Percentiles rank a stretch among this genome's conserved stretches.
Evolutionary conservation across 2,888 invertebrate genomes (phyloP).

Genomic region (Oeneis ivallda): DNA sequence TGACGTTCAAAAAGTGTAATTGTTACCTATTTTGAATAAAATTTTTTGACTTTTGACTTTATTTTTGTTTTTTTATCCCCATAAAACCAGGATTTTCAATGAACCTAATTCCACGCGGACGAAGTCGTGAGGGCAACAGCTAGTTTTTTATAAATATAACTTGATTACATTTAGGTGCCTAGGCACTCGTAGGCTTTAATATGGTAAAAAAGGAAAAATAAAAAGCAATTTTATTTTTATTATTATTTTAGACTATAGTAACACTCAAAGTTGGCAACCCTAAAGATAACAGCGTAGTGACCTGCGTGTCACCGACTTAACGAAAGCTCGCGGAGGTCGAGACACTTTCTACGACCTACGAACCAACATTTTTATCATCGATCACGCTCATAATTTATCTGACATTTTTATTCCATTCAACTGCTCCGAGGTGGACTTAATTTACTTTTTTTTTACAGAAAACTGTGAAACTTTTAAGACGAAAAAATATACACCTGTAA

Average conservation of each 20-base stretch:
- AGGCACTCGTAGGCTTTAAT: too few relatives aligned
- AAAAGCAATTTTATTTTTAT: too few relatives aligned
- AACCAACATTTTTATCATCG: slow-evolving; percentile 77
- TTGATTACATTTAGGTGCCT: too few relatives aligned
- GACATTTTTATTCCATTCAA: slow-evolving; percentile 74
- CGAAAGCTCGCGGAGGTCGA: slow-evolving; percentile 72
- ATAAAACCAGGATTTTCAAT: too few relatives aligned
- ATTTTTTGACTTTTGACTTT: too few relatives aligned
- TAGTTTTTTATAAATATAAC: too few relatives aligned
- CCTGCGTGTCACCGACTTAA: slow-evolving; percentile 73
- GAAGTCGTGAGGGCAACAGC: too few relatives aligned
- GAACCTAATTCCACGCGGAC: too few relatives aligned
- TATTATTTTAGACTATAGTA: not conserved
- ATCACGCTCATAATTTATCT: slow-evolving; percentile 79
- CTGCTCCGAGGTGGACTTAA: slow-evolving; percentile 31
- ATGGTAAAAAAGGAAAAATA: not conserved
- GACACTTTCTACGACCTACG: slow-evolving; percentile 76
- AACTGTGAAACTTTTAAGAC: slow-evolving; percentile 16
- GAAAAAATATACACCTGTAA: slow-evolving; percentile 16
- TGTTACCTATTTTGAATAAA: too few relatives aligned
- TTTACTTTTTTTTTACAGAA: slow-evolving; percentile 28
- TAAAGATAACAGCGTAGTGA: slow-evolving; percentile 49
- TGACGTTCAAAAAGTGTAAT: too few relatives aligned
- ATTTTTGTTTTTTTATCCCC: too few relatives aligned
- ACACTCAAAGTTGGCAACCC: slow-evolving; percentile 18